Conservation (phyloP, 2,113 vertebrate species). For the Atherinomorus stipes region DNA sequence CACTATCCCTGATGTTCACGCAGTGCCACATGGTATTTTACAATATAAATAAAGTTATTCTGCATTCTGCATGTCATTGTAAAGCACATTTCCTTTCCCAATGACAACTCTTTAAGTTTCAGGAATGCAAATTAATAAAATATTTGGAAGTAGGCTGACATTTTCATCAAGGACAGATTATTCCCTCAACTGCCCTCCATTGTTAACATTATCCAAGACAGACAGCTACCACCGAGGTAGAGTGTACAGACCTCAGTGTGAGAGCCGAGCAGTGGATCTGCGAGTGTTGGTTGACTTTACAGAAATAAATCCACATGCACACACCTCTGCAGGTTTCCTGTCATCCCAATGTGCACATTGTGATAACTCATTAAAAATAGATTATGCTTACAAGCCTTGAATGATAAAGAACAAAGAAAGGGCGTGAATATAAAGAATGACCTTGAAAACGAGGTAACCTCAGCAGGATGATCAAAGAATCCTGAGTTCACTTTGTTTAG, state of each 20-base stretch:
- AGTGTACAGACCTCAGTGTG: neutral
- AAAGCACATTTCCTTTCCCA: too few species aligned
- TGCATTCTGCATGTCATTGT: too few species aligned
- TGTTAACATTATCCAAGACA: neutral
- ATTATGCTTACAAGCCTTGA: slow-evolving; percentile 23
- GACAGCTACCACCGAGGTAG: too few species aligned
- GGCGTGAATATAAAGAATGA: slow-evolving; percentile 32
- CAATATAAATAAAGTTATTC: too few species aligned
- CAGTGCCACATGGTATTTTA: too few species aligned
- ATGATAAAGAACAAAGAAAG: slow-evolving; percentile 39
- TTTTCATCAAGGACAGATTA: too few species aligned
- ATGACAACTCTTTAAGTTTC: too few species aligned
- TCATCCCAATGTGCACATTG: neutral
- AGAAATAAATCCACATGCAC: slow-evolving; percentile 15
- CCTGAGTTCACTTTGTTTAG: slow-evolving; percentile 38
- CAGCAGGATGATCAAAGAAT: slow-evolving; percentile 53
- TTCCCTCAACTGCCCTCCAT: neutral
- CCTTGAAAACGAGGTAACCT: slow-evolving; percentile 63
- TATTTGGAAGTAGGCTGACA: too few species aligned
- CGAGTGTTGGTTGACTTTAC: neutral
- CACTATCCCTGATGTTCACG: too few species aligned
- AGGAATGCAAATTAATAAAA: too few species aligned
- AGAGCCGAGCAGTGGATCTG: neutral
- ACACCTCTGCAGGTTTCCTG: slow-evolving; percentile 16
- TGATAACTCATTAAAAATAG: slow-evolving; percentile 21